Evolutionary conservation across 2,888 invertebrate genomes (phyloP), one percentile per base, ranked within the genome.

Genomic region (Monoplex corrugatus): DNA sequence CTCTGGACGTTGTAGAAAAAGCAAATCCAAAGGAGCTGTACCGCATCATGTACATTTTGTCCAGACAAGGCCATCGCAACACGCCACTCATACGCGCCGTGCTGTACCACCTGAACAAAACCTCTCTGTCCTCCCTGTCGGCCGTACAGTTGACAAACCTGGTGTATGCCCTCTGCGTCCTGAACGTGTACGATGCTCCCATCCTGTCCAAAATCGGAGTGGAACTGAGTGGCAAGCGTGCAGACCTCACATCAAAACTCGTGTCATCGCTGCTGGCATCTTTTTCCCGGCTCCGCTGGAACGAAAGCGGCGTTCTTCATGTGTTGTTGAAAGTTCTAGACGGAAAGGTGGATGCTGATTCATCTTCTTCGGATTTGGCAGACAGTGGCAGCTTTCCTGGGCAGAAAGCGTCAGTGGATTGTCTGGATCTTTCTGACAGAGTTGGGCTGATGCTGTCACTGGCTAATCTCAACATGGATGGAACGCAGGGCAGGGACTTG

Each of bases 1-100:
- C 91, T 19, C 87, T 91, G 28, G 91, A 91, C 63, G n/a, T 90
- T 23, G 89, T 88, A n/a, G 91, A 91, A 28, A 82, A 88, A 19
- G 91, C 91, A 89, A 38, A 68, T 2, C 50, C 87, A n/a, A 91
- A 91, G 68, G 89, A 91, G 57, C 82, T 91, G 32, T 90, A 91
- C 75, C 90, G 89, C 63, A 89, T 91, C 45, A 44, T 90, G 10
- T 91, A 91, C 85, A 68, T 91, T n/a, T 82, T 91, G 45, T 88
- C 91, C 28, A 89, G 87, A 38, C 89, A 88, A 80, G 19, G 85
- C 3, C 89, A 89, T 35, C 90, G 91, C 40, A 91, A 91, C 85
- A 89, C 90, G 0, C 90, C 91, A 28, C 84, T 91, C 72, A 89
- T 91, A 40, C 87, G 91, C 16, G 91, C 91, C 50, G 32, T 89